phyloP scores from a whole-genome alignment of 2,888 invertebrate genomes.

The Patella caerulea region DNA sequence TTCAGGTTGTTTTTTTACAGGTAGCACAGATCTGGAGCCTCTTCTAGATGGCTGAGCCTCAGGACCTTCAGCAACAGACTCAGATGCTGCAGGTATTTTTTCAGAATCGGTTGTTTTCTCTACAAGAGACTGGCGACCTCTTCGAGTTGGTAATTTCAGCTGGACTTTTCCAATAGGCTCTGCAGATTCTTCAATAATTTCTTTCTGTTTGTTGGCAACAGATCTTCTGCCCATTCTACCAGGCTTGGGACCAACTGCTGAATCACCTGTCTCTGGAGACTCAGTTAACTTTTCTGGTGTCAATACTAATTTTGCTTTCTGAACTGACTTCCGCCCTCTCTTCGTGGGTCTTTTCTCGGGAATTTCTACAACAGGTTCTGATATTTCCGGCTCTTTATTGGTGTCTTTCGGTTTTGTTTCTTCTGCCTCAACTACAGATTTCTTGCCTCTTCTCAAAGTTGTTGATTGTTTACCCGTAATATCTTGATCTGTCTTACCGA shows the following conservation, averaged over 20 bases:
- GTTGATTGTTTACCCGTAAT: conserved; percentile 4
- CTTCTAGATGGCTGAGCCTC: background rate
- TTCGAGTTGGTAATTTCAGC: background rate
- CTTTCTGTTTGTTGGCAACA: background rate
- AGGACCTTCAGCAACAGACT: background rate
- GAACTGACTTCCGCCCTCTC: background rate
- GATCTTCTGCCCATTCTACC: conserved; percentile 9
- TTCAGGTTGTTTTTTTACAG: background rate
- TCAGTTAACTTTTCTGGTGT: background rate
- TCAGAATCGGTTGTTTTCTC: background rate
- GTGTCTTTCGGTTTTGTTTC: conserved; percentile 3
- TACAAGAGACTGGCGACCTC: background rate
- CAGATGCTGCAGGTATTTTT: background rate
- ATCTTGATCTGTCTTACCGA: background rate
- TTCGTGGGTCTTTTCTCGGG: no score
- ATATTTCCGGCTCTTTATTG: no score
- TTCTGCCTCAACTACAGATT: conserved; percentile 9
- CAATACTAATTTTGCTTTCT: background rate
- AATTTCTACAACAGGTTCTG: no score
- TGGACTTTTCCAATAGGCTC: conserved; percentile 5
- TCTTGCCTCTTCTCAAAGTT: conserved; percentile 9
- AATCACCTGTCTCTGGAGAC: background rate
- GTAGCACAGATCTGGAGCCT: no score
- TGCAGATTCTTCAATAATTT: background rate
- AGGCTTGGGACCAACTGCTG: background rate